Conservation (phyloP, 2,797 vertebrate species). For the Sebastolobus altivelis region DNA sequence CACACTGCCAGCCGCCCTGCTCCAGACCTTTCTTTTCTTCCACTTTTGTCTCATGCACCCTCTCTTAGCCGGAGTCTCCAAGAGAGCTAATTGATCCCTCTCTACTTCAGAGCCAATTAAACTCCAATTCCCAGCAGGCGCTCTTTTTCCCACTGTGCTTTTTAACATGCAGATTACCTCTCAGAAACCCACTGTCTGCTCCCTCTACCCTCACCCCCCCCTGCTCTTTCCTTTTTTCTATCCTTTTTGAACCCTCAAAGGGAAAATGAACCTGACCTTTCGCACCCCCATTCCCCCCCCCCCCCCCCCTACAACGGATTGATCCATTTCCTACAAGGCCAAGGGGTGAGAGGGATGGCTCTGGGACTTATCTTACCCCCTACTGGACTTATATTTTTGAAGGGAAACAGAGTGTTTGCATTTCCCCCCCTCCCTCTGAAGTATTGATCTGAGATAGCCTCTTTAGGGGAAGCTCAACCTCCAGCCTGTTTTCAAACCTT, state of each 20-base stretch:
- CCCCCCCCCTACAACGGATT: conserved; percentile 17
- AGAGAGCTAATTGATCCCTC: conserved; percentile 72
- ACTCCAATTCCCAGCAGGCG: conserved; percentile 76
- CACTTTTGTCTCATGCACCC: conserved; percentile 46
- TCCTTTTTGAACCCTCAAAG: conserved; percentile 24
- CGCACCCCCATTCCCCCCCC: conserved; percentile 5
- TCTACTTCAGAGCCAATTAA: conserved; percentile 78
- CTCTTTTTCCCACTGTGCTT: conserved; percentile 64
- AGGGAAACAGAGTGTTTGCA: conserved; percentile 28
- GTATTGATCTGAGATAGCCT: conserved; percentile 60
- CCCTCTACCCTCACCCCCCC: not conserved
- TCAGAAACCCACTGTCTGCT: conserved; percentile 39
- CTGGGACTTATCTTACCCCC: conserved; percentile 34
- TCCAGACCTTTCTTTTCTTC: conserved; percentile 38
- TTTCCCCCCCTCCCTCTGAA: conserved; percentile 22
- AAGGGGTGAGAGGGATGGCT: conserved; percentile 37
- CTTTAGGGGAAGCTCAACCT: conserved; percentile 39
- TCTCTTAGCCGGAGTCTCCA: conserved; percentile 32
- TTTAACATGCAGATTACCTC: conserved; percentile 75
- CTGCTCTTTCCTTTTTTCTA: conserved; percentile 3
- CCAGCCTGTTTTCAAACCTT: conserved; percentile 26
- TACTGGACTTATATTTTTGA: conserved; percentile 33
- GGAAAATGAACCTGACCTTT: conserved; percentile 55
- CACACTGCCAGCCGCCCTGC: conserved; percentile 34
- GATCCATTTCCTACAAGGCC: conserved; percentile 58